Evolutionary conservation across 1,140 invertebrate genomes (phyloP).

Genomic region (Zaprionus camerounensis): DNA sequence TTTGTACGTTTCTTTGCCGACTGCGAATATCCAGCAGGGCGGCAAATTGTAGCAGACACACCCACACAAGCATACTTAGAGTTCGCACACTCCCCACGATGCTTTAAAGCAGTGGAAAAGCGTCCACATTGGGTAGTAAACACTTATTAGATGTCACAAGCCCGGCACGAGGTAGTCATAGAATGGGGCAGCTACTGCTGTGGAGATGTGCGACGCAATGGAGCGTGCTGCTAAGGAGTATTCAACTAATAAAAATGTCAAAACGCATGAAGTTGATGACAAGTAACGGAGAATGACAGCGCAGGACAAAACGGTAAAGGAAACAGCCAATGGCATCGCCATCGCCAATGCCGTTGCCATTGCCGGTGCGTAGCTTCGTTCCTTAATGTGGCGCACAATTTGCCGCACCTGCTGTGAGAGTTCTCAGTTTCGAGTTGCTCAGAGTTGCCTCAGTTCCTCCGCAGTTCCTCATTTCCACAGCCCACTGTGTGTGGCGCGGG

Average conservation of each 20-base stretch:
- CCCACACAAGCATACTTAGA: neutral
- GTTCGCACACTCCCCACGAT: conserved; percentile 28
- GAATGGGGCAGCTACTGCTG: conserved; percentile 9
- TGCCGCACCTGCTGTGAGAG: conserved; percentile 72
- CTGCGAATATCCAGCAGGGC: conserved; percentile 43
- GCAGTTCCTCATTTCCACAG: neutral
- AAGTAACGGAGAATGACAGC: conserved; percentile 76
- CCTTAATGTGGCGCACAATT: conserved; percentile 65
- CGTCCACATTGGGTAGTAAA: conserved; percentile 65
- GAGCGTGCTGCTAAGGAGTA: conserved; percentile 78
- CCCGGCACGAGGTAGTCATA: conserved; percentile 12
- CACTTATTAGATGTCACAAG: conserved; percentile 76
- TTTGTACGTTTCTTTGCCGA: conserved; percentile 63
- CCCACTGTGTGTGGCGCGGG: conserved; percentile 30
- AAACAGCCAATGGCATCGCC: neutral
- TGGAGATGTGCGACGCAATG: conserved; percentile 52
- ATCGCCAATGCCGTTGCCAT: too few species aligned
- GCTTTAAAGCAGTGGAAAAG: conserved; percentile 67
- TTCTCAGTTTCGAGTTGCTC: conserved; percentile 1
- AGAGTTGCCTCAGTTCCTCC: neutral
- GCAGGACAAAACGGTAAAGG: conserved; percentile 28
- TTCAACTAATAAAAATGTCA: conserved; percentile 82
- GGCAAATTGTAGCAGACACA: conserved; percentile 43
- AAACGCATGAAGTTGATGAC: conserved; percentile 81
- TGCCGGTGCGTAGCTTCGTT: neutral